Evolutionary conservation across 2,797 vertebrate species (phyloP).

Genomic region (Salmo trutta): DNA sequence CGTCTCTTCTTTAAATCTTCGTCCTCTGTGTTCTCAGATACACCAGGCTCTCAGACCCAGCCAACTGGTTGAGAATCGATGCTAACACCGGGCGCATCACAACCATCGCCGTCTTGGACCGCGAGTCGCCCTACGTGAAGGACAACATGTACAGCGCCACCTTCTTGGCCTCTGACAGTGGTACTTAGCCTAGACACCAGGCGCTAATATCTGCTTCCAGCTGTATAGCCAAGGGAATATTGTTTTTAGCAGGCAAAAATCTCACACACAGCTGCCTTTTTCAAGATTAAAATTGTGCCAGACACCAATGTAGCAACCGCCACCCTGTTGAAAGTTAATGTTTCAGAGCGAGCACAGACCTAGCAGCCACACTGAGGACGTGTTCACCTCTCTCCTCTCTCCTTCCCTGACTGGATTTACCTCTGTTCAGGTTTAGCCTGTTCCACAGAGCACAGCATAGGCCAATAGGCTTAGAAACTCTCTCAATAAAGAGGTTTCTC

Average conservation of each 20-base stretch:
- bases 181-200: conserved; percentile 70
- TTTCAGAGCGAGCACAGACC: conserved; percentile 50
- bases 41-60: conserved; percentile 91
- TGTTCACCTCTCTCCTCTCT: conserved; percentile 57
- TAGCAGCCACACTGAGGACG: conserved; percentile 43
- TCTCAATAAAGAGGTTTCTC: conserved; percentile 75
- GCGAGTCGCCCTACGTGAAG: conserved; percentile 93
- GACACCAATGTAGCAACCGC: conserved; percentile 47
- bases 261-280: conserved; percentile 5
- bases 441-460: conserved; percentile 64
- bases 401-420: conserved; percentile 57
- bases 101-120: conserved; percentile 89
- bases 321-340: conserved; percentile 64
- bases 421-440: conserved; percentile 72
- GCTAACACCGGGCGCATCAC: conserved; percentile 85
- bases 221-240: conserved; percentile 33
- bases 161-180: conserved; percentile 91
- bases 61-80: conserved; percentile 94
- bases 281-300: conserved; percentile 30
- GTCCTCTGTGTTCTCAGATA: conserved; percentile 78
- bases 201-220: conserved; percentile 39
- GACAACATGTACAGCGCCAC: conserved; percentile 96
- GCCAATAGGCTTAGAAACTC: conserved; percentile 76
- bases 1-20: background rate
- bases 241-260: conserved; percentile 26